Conservation (phyloP, 2,888 invertebrate species). For the Myopa testacea region DNA sequence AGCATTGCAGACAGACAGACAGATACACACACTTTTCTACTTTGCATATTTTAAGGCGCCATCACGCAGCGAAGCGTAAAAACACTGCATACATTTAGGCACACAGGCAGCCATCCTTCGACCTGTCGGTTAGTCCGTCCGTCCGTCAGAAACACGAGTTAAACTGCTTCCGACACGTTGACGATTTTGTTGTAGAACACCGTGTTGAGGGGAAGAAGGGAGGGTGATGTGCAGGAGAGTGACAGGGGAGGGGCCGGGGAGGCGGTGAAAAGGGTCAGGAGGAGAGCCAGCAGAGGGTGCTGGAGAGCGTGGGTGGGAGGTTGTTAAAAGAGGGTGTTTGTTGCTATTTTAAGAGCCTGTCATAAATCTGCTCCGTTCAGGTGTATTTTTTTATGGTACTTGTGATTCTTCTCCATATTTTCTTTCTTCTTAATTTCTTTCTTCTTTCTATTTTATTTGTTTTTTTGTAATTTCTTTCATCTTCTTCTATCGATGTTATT, state of each 20-base stretch:
- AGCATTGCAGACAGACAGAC: background rate
- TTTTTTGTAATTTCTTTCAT: background rate
- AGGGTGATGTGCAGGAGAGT: background rate
- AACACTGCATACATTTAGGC: constrained; percentile 15
- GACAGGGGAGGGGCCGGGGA: background rate
- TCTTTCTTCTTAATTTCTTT: background rate
- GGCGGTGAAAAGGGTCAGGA: background rate
- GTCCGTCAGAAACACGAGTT: background rate
- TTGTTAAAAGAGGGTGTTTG: background rate
- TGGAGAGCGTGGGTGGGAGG: background rate
- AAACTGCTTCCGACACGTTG: constrained; percentile 21
- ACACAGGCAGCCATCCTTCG: background rate
- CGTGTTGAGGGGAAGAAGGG: background rate
- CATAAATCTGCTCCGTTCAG: background rate
- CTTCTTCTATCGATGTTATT: background rate
- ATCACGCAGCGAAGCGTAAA: background rate
- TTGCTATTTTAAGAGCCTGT: background rate
- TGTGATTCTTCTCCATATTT: background rate
- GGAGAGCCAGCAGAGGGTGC: background rate
- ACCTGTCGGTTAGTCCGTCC: background rate
- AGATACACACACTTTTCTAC: constrained; percentile 34
- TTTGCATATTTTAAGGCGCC: constrained; percentile 24
- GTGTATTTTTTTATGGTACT: background rate
- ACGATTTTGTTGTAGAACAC: constrained; percentile 20
- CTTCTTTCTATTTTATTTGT: too few relatives aligned